A percentile compares a stretch with the other conserved stretches of the same genome.
Conservation (phyloP, 1,140 invertebrate genomes). For the Leptonema lineaticorne region DNA sequence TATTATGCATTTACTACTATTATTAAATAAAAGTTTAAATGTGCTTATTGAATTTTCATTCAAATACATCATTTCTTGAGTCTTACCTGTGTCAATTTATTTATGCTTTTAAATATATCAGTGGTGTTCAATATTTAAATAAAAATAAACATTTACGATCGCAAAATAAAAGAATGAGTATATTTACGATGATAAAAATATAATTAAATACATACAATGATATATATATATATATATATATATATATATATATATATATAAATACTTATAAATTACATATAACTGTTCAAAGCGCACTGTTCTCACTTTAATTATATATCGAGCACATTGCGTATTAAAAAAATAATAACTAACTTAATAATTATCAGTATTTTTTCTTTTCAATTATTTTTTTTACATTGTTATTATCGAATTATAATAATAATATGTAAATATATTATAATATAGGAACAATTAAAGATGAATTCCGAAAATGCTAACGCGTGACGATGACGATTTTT, state of each 20-base stretch:
- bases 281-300: no score
- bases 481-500: not conserved
- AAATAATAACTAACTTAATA: conserved; percentile 18
- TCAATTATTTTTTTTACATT: conserved; percentile 19
- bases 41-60: not conserved
- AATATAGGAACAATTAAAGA: conserved; percentile 26
- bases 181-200: not conserved
- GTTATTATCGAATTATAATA: no score
- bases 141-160: no score
- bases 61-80: not conserved
- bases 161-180: not conserved
- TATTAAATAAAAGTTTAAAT: not conserved
- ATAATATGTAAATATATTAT: conserved; percentile 6
- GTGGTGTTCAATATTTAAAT: no score
- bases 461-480: not conserved
- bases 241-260: no score
- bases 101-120: no score
- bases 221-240: no score
- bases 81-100: no score
- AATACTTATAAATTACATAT: not conserved
- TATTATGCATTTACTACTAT: not conserved
- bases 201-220: conserved; percentile 16
- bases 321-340: not conserved
- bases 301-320: no score
- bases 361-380: conserved; percentile 20